phyloP scores from a whole-genome alignment of 2,888 invertebrate genomes.

The Caenorhabditis becei region DNA sequence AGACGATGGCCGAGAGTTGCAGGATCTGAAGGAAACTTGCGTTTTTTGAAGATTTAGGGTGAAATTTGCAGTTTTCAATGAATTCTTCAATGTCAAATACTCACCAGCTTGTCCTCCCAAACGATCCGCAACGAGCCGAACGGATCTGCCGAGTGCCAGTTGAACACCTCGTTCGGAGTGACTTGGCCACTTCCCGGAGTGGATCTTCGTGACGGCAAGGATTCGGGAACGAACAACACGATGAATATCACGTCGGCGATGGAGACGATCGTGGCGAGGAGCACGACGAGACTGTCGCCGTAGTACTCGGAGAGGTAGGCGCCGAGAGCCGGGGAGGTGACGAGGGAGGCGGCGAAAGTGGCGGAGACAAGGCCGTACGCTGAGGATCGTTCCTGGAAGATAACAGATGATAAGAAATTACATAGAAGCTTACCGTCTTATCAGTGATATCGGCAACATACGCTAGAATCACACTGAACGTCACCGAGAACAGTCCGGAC shows the following conservation, averaged over 20 bases:
- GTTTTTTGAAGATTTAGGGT: too few species aligned
- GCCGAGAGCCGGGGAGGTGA: conserved; percentile 98
- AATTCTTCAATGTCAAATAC: too few species aligned
- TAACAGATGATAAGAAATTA: too few species aligned
- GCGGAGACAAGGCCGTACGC: conserved; percentile 87
- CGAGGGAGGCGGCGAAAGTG: conserved; percentile 98
- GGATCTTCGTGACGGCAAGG: conserved; percentile 92
- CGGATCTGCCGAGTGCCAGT: conserved; percentile 98
- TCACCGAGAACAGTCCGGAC: conserved; percentile 98
- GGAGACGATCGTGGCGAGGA: conserved; percentile 93
- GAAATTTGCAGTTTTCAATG: too few species aligned
- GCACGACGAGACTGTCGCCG: conserved; percentile 90
- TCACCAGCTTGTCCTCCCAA: conserved; percentile 70
- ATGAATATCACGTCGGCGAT: conserved; percentile 98
- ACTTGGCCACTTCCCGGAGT: conserved; percentile 17
- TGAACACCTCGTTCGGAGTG: conserved; percentile 83
- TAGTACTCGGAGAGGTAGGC: conserved; percentile 87
- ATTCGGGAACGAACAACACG: conserved; percentile 97
- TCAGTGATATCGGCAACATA: conserved; percentile 99
- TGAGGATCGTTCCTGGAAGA: conserved; percentile 75
- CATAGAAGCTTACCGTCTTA: conserved; percentile 83
- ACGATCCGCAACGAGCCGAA: conserved; percentile 84
- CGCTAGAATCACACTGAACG: conserved; percentile 98
- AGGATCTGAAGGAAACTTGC: conserved; percentile 86
- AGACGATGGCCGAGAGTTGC: conserved; percentile 96